Conservation (phyloP, 2,888 invertebrate species). For the Diabrotica balteata region DNA sequence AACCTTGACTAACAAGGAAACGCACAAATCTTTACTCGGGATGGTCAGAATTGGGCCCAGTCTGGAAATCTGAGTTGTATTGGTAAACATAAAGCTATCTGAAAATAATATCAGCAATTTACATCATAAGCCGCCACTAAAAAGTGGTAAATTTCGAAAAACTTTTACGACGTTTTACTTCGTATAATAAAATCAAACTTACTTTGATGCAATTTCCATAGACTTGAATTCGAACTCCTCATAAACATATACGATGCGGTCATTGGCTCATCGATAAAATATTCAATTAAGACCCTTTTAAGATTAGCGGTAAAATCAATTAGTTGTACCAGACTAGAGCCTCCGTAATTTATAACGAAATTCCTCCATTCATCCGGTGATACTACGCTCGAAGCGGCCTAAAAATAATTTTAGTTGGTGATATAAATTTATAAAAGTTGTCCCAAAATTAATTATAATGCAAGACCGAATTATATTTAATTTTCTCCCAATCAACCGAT, state of each 20-base stretch:
- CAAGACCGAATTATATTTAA: too few relatives aligned
- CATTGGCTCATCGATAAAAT: slow-evolving; percentile 44
- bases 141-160: too few relatives aligned
- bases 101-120: slow-evolving; percentile 34
- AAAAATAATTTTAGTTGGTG: slow-evolving; percentile 21
- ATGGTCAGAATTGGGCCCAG: slow-evolving; percentile 51
- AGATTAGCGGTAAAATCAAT: slow-evolving; percentile 45
- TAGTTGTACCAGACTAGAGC: slow-evolving; percentile 44
- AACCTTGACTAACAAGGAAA: slow-evolving; percentile 50
- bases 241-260: slow-evolving; percentile 50
- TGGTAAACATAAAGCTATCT: slow-evolving; percentile 55
- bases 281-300: slow-evolving; percentile 47
- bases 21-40: slow-evolving; percentile 49
- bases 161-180: not conserved
- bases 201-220: slow-evolving; percentile 58
- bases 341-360: slow-evolving; percentile 47
- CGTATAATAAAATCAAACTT: slow-evolving; percentile 30
- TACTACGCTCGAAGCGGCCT: slow-evolving; percentile 49
- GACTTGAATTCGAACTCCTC: slow-evolving; percentile 47
- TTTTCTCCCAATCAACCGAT: too few relatives aligned
- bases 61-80: slow-evolving; percentile 47
- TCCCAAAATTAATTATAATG: too few relatives aligned
- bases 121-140: not conserved
- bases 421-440: too few relatives aligned
- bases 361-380: slow-evolving; percentile 54